These are phyloP conservation scores for Drosophila incognita DNA, from an alignment of 2,888 invertebrate genomes.

Conservation along the genomic window DNA sequence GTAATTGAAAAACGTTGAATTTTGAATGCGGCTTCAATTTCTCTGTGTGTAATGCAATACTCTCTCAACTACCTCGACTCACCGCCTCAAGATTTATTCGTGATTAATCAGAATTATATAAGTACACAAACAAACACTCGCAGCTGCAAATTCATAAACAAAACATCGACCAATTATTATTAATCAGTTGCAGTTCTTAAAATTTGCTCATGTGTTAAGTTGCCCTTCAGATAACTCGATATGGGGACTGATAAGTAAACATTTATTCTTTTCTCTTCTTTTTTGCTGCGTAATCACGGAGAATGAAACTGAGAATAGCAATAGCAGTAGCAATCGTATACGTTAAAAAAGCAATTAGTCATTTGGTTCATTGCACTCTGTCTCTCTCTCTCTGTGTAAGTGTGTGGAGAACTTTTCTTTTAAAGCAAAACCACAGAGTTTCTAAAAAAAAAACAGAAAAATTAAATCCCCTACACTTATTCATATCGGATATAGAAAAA, in stretches of 20 bases:
- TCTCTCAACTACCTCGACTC: not conserved
- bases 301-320: not conserved
- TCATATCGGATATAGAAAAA: constrained; percentile 14
- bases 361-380: constrained; percentile 32
- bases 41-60: not conserved
- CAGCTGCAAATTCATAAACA: not conserved
- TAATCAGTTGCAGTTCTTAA: not conserved
- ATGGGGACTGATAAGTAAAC: not conserved
- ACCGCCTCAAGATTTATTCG: not conserved
- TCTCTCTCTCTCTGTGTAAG: not conserved
- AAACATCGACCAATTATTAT: not conserved
- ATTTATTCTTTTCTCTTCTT: not conserved
- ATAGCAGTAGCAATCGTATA: not conserved
- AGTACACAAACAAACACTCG: not conserved
- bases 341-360: constrained; percentile 31
- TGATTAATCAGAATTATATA: not conserved
- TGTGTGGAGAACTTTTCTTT: not conserved
- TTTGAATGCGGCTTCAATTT: not conserved
- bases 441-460: not conserved
- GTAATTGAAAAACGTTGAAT: not conserved
- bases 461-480: constrained; percentile 16
- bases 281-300: constrained; percentile 18
- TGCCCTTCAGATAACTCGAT: constrained; percentile 8
- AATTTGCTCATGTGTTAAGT: constrained; percentile 8
- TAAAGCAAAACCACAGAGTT: not conserved